These are phyloP conservation scores for Rhinoptilus africanus DNA, from an alignment of 2,113 vertebrate genomes.

Conservation along the genomic window DNA sequence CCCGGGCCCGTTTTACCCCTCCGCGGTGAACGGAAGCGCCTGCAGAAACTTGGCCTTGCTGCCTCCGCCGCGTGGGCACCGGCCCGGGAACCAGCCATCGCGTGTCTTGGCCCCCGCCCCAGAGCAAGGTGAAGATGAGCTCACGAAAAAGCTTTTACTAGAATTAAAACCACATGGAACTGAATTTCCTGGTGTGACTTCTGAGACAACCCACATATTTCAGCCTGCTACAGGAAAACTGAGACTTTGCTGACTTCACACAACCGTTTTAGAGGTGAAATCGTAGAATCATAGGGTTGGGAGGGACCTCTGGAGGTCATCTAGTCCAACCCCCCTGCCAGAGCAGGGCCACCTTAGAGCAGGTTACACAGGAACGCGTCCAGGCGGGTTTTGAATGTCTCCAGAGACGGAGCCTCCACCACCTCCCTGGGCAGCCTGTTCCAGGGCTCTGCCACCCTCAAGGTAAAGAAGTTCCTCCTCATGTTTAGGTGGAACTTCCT, in stretches of 20 bases:
- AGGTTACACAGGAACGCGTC: too few relatives aligned
- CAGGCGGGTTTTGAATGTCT: too few relatives aligned
- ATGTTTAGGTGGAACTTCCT: too few relatives aligned
- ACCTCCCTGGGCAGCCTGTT: too few relatives aligned
- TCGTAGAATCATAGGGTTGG: too few relatives aligned
- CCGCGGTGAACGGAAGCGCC: background rate
- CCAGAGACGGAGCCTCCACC: too few relatives aligned
- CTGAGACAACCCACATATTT: background rate
- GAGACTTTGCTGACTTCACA: background rate
- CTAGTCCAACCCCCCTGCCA: too few relatives aligned
- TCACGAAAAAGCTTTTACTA: background rate
- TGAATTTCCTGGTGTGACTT: background rate
- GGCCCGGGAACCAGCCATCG: background rate
- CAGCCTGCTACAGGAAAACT: background rate
- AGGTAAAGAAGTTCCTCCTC: too few relatives aligned
- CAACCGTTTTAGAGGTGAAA: background rate
- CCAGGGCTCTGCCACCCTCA: too few relatives aligned
- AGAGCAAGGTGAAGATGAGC: background rate
- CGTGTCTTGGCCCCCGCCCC: background rate
- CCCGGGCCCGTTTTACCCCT: fast-evolving
- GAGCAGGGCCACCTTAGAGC: too few relatives aligned
- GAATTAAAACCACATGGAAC: background rate
- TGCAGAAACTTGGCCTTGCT: fast-evolving
- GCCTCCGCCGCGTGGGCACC: background rate
- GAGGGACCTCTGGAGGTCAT: too few relatives aligned